A percentile compares a stretch with the other conserved stretches of the same genome.
These are phyloP conservation scores for Triplophysa tibetana DNA, from an alignment of 2,113 vertebrate genomes.

Conservation along the genomic window DNA sequence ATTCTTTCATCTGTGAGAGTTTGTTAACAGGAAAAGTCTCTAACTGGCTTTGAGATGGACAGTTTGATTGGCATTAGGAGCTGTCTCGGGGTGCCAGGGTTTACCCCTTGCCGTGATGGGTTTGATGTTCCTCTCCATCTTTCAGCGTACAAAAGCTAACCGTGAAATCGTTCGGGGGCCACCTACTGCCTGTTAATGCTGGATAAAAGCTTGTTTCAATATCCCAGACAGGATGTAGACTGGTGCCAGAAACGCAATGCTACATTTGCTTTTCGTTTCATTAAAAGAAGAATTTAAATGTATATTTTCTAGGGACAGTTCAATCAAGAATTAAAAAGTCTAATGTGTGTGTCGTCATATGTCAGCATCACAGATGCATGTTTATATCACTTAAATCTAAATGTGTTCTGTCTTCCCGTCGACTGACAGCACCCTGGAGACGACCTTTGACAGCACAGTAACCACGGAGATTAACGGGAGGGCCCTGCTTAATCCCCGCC, in stretches of 20 bases:
- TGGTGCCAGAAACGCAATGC: conserved; percentile 32
- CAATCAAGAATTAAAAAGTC: neutral
- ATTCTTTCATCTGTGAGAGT: conserved; percentile 30
- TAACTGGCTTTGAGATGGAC: neutral
- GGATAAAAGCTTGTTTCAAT: conserved; percentile 41
- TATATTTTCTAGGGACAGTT: neutral
- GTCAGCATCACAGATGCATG: neutral
- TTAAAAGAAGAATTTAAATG: neutral
- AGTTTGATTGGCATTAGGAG: conserved; percentile 51
- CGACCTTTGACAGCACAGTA: conserved; percentile 82
- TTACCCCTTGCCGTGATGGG: conserved; percentile 34
- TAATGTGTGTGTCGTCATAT: too few relatives aligned
- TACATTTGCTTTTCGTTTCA: neutral
- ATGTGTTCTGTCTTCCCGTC: conserved; percentile 3
- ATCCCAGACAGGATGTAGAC: conserved; percentile 36
- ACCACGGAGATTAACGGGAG: conserved; percentile 84
- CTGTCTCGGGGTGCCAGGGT: neutral
- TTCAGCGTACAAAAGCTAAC: conserved; percentile 21
- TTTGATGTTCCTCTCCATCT: conserved; percentile 41
- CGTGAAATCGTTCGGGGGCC: conserved; percentile 48
- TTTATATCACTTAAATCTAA: neutral
- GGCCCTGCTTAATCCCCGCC: conserved; percentile 75
- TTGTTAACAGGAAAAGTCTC: conserved; percentile 8
- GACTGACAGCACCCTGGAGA: conserved; percentile 80
- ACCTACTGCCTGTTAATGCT: conserved; percentile 31